Evolutionary conservation across 2,888 invertebrate species (phyloP), one percentile per base, ranked within the genome.

Genomic region (Pedicia rivosa): DNA sequence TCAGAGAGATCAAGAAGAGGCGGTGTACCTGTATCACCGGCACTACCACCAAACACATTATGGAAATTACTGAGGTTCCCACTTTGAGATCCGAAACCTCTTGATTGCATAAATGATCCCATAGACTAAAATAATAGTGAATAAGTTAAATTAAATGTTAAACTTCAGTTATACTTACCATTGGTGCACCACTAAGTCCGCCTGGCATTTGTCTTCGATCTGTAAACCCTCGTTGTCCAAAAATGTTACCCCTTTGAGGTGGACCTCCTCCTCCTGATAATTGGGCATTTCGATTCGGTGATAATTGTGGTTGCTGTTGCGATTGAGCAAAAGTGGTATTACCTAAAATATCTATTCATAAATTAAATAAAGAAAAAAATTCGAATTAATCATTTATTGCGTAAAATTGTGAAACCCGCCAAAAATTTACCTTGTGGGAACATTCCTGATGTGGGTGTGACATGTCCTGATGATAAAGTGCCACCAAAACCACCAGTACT

Each of bases 1-100:
- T 90, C 90, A 55, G 84, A 86, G 48, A 87, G 76, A 67, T 91
- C 90, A 53, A 90, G 68, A 47, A 88, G 70, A 47, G 88, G 86
- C 44, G 88, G 88, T 54, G 84, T 83, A 54, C 75, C 72, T 52
- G 76, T 72, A 56, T 78, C 78, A 45, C 73, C 74, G 44, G 79
- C 74, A 53, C 73, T 76, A 42, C 74, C 74, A 55, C 75, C 74
- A 61, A 86, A 86, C 63, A 84, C 83, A 52, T 80, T 79, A 62
- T 84, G 84, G 68, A 83, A 82, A 65, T 66, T 69, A 51, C 64
- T 67, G 66, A 83, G 79, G 62, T 67, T 66, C 52, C 68, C 65
- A 56, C 63, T 66, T 50, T 63, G 64, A 48, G 68, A 67, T 52
- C 77, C 78, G 59, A 74, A 69, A 55, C 78, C 78, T 45, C 72